Conservation (phyloP, 2,797 vertebrate species). For the Tenualosa thibaudeaui region DNA sequence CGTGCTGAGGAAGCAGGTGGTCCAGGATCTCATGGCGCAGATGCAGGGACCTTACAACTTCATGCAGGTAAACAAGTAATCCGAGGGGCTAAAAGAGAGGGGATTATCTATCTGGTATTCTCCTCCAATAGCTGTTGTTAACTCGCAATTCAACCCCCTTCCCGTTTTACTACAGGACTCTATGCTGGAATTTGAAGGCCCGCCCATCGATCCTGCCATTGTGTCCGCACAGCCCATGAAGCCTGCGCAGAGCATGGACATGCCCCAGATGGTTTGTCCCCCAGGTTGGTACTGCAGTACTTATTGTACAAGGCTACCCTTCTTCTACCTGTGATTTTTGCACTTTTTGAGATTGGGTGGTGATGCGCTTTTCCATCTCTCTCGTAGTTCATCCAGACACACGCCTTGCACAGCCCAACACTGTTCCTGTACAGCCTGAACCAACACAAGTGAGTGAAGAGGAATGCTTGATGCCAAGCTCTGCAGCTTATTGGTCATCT, state of each 20-base stretch:
- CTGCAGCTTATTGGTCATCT: not conserved
- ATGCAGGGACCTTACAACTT: slow-evolving; percentile 99
- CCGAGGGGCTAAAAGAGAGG: not conserved
- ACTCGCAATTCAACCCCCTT: not conserved
- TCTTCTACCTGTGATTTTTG: not conserved
- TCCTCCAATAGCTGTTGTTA: too few relatives aligned
- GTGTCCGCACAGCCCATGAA: slow-evolving; percentile 97
- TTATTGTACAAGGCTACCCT: not conserved
- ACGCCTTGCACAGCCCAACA: slow-evolving; percentile 83
- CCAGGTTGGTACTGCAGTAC: slow-evolving; percentile 74
- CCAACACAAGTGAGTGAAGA: slow-evolving; percentile 82
- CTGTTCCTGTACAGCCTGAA: slow-evolving; percentile 89
- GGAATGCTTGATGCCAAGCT: not conserved
- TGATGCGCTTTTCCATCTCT: not conserved
- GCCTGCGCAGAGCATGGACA: slow-evolving; percentile 84
- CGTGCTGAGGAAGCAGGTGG: slow-evolving; percentile 87
- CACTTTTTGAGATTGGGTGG: not conserved
- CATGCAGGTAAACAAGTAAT: slow-evolving; percentile 83
- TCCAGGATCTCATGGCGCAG: slow-evolving; percentile 97
- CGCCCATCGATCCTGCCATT: slow-evolving; percentile 92
- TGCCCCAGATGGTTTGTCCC: slow-evolving; percentile 91
- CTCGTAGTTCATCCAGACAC: slow-evolving; percentile 86
- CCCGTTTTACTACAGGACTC: slow-evolving; percentile 80
- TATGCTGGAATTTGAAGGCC: slow-evolving; percentile 96
- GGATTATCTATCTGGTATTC: not conserved